A percentile compares a stretch with the other conserved stretches of the same genome.
Evolutionary conservation across 2,113 vertebrate species (phyloP).

Genomic region (Heterotilapia buettikoferi): DNA sequence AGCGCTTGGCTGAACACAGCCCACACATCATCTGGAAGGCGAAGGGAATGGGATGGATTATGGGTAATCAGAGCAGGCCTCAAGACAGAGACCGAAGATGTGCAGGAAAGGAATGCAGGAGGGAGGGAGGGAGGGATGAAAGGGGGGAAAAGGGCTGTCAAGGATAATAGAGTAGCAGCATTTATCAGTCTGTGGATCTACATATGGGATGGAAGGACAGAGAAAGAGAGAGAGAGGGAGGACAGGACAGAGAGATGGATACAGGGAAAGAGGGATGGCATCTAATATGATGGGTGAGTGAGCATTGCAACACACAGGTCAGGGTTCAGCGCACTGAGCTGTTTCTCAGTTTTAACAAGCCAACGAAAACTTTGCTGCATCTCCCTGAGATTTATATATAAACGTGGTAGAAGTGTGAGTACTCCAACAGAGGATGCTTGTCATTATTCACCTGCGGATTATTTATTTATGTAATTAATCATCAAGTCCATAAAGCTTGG

Average conservation of each 20-base stretch:
- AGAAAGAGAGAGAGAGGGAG: neutral
- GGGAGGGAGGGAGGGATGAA: constrained; percentile 28
- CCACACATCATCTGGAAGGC: constrained; percentile 38
- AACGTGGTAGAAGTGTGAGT: neutral
- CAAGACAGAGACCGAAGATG: constrained; percentile 43
- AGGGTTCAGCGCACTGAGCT: neutral
- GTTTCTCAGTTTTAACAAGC: neutral
- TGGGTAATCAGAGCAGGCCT: constrained; percentile 45
- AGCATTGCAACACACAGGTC: constrained; percentile 39
- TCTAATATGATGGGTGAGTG: constrained; percentile 38
- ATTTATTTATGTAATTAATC: neutral
- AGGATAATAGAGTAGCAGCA: constrained; percentile 56
- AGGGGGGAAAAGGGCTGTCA: constrained; percentile 38
- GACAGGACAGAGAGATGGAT: constrained; percentile 16
- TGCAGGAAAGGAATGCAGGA: constrained; percentile 51
- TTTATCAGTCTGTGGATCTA: constrained; percentile 59
- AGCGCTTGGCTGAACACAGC: constrained; percentile 2
- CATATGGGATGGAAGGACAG: constrained; percentile 12
- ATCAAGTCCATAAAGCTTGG: neutral
- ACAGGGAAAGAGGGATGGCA: constrained; percentile 17
- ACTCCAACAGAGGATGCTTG: neutral
- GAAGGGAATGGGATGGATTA: constrained; percentile 33
- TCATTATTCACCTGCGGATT: neutral
- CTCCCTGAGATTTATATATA: neutral
- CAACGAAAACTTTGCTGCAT: constrained; percentile 9